phyloP scores from a whole-genome alignment of 2,797 vertebrate species.

The Nothura maculosa region DNA sequence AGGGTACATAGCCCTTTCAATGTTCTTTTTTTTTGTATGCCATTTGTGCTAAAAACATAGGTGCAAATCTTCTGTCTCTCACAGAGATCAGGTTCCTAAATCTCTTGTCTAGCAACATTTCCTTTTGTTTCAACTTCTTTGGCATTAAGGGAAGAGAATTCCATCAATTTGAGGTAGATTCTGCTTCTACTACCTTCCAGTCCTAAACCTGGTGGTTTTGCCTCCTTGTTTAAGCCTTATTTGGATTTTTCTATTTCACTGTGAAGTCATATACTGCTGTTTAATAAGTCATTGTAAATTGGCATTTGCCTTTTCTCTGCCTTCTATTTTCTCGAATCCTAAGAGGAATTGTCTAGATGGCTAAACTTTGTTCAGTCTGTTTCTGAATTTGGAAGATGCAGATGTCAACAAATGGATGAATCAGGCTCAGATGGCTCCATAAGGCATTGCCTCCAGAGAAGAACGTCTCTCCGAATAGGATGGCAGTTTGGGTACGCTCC shows the following conservation, averaged over 20 bases:
- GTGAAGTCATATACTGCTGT: not conserved
- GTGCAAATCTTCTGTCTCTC: not conserved
- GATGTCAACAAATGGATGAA: conserved; percentile 27
- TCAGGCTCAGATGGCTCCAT: not conserved
- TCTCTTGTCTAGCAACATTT: not conserved
- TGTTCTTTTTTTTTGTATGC: not conserved
- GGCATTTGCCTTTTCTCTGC: conserved; percentile 1
- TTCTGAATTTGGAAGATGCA: conserved; percentile 54
- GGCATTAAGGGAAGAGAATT: not conserved
- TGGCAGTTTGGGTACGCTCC: not conserved
- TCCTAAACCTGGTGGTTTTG: not conserved
- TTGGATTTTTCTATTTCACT: conserved; percentile 20
- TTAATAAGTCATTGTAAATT: conserved; percentile 23
- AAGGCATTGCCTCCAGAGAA: not conserved
- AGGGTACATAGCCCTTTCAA: not conserved
- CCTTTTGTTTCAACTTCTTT: conserved; percentile 5
- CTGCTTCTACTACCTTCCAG: not conserved
- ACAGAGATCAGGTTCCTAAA: not conserved
- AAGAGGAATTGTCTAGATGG: not conserved
- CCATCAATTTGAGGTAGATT: not conserved
- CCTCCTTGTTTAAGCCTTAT: not conserved
- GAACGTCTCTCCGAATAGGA: not conserved
- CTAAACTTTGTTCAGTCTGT: conserved; percentile 17
- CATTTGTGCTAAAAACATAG: not conserved
- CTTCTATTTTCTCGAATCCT: conserved; percentile 47